Percentiles rank a stretch among this genome's conserved stretches.
These are phyloP conservation scores for Urocolius indicus DNA, from an alignment of 2,113 vertebrate species.

Conservation along the genomic window DNA sequence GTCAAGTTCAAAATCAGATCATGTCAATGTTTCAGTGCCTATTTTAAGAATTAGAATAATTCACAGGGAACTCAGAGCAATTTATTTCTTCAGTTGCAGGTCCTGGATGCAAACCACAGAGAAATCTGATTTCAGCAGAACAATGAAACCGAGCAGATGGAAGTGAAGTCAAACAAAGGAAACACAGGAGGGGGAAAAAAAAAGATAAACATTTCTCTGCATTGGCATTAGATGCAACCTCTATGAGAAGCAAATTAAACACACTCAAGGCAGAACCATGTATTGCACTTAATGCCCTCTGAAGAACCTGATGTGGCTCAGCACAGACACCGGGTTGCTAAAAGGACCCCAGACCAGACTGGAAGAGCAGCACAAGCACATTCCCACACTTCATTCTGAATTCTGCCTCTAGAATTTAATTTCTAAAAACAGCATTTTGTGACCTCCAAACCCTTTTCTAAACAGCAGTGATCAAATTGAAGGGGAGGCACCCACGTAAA, in stretches of 20 bases:
- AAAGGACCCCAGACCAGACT: background rate
- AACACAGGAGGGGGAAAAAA: background rate
- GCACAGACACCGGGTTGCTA: background rate
- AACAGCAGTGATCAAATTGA: background rate
- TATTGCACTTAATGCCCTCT: background rate
- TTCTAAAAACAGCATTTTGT: background rate
- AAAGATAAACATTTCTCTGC: constrained; percentile 10
- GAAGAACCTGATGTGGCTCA: background rate
- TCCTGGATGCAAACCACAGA: background rate
- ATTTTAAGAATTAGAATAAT: background rate
- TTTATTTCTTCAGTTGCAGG: constrained; percentile 20
- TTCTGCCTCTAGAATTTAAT: background rate
- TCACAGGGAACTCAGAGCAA: background rate
- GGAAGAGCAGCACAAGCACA: rapidly evolving
- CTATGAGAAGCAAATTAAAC: constrained; percentile 23
- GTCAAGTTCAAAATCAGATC: constrained; percentile 6
- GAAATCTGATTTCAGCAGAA: constrained; percentile 29
- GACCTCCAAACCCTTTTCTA: background rate
- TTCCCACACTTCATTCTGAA: background rate
- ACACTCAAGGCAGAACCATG: background rate
- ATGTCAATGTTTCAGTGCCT: rapidly evolving
- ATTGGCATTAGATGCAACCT: constrained; percentile 18
- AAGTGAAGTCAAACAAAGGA: constrained; percentile 55
- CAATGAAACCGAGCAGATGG: background rate
- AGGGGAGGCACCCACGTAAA: background rate